Evolutionary conservation across 2,797 vertebrate genomes (phyloP).

Genomic region (Gallinago nigripennis): DNA sequence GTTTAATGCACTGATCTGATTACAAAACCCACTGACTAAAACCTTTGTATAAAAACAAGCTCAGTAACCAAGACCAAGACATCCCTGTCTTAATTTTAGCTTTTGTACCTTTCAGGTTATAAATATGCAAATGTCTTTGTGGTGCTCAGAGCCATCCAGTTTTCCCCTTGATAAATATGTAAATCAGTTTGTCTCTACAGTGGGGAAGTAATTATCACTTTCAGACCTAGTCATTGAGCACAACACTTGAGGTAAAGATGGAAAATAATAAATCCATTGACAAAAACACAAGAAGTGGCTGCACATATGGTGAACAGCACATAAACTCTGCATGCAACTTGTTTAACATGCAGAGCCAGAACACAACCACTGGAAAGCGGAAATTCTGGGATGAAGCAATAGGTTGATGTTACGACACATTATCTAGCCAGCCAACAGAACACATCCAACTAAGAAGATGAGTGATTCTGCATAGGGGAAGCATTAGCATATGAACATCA

Average conservation of each 20-base stretch:
- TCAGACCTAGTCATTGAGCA: conserved; percentile 42
- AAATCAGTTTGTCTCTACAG: conserved; percentile 48
- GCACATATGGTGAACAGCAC: conserved; percentile 44
- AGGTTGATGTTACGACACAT: background rate
- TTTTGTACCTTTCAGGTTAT: conserved; percentile 38
- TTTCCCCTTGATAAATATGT: conserved; percentile 61
- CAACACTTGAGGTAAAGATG: conserved; percentile 46
- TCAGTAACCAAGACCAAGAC: conserved; percentile 48
- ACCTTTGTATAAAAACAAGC: conserved; percentile 33
- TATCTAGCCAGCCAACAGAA: background rate
- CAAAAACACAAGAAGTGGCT: conserved; percentile 12
- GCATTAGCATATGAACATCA: background rate
- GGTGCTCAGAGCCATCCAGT: conserved; percentile 22
- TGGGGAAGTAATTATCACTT: conserved; percentile 64
- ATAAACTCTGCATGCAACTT: background rate
- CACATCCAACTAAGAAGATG: background rate
- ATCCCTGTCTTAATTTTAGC: conserved; percentile 37
- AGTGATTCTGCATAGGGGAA: background rate
- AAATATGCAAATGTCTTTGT: conserved; percentile 54
- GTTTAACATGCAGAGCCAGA: conserved; percentile 43
- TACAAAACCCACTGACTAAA: conserved; percentile 21
- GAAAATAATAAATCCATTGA: conserved; percentile 58
- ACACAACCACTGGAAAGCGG: background rate
- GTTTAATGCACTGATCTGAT: conserved; percentile 12
- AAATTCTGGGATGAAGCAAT: background rate